phyloP scores from a whole-genome alignment of 2,888 invertebrate species.

The Ommatoiulus sabulosus region DNA sequence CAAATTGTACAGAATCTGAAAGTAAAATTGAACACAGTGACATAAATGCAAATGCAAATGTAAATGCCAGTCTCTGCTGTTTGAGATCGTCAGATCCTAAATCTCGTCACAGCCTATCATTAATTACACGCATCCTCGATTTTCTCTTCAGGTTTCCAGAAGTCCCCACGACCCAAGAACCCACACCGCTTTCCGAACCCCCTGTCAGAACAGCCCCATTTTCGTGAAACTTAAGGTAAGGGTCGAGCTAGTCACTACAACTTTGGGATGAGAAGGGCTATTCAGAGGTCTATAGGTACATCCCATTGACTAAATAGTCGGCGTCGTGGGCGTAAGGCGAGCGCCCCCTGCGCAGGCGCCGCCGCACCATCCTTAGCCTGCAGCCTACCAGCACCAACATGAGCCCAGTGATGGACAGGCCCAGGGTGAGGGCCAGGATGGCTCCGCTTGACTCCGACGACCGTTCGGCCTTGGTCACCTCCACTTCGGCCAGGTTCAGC shows the following conservation, averaged over 20 bases:
- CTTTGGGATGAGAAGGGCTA: neutral
- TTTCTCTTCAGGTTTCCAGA: neutral
- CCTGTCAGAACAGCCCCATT: neutral
- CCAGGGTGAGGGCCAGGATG: conserved; percentile 82
- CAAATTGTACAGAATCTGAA: too few species aligned
- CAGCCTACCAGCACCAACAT: conserved; percentile 86
- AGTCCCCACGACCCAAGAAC: neutral
- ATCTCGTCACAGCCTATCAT: neutral
- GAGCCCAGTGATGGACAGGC: conserved; percentile 82
- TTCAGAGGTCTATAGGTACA: conserved; percentile 83
- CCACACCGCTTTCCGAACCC: neutral
- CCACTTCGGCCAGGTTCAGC: conserved; percentile 62
- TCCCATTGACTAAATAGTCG: conserved; percentile 96
- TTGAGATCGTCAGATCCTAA: neutral
- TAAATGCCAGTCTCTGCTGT: neutral
- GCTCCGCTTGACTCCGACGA: conserved; percentile 75
- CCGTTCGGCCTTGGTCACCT: conserved; percentile 62
- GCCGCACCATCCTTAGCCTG: conserved; percentile 79
- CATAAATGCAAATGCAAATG: too few species aligned
- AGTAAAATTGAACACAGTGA: too few species aligned
- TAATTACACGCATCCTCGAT: neutral
- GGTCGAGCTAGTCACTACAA: neutral
- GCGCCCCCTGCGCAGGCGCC: conserved; percentile 80
- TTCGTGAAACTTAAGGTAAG: conserved; percentile 42
- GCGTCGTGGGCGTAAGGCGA: conserved; percentile 90